A percentile compares a stretch with the other conserved stretches of the same genome.
These are phyloP conservation scores for Manduca sexta DNA, from an alignment of 1,140 invertebrate genomes.

Conservation along the genomic window DNA sequence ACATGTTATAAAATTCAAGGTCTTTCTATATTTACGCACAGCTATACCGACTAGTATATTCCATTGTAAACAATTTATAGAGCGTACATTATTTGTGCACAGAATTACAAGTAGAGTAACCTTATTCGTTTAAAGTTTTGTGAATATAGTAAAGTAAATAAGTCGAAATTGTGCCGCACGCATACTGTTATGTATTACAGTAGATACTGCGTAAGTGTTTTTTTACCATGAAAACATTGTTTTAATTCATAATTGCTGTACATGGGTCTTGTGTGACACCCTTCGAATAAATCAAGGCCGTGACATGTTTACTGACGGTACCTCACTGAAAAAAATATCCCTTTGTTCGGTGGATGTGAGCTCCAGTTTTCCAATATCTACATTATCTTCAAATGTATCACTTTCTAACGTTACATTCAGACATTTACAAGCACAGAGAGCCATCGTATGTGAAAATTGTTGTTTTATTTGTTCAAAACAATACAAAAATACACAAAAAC, in stretches of 20 bases:
- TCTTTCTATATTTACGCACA: not conserved
- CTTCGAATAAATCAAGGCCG: constrained; percentile 63
- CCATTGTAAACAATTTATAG: not conserved
- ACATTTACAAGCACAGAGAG: constrained; percentile 68
- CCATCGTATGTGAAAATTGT: constrained; percentile 41
- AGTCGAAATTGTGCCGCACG: constrained; percentile 15
- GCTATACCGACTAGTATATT: not conserved
- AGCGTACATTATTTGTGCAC: not conserved
- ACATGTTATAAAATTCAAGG: constrained; percentile 1
- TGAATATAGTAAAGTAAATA: constrained; percentile 11
- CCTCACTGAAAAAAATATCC: constrained; percentile 71
- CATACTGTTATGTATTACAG: constrained; percentile 15
- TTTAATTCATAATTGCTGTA: constrained; percentile 14
- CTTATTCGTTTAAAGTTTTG: not conserved
- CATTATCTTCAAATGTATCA: constrained; percentile 58
- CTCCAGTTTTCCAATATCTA: constrained; percentile 61
- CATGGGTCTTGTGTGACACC: constrained; percentile 17
- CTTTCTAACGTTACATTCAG: constrained; percentile 63
- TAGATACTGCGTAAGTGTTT: constrained; percentile 3
- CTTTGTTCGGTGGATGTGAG: constrained; percentile 68
- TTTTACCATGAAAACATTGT: not conserved
- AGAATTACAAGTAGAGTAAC: not conserved
- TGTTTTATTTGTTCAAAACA: constrained; percentile 35
- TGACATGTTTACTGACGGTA: constrained; percentile 66
- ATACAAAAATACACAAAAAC: constrained; percentile 51